Evolutionary conservation across 2,888 invertebrate genomes (phyloP), one percentile per base, ranked within the genome.

Genomic region (Plebejus argus): DNA sequence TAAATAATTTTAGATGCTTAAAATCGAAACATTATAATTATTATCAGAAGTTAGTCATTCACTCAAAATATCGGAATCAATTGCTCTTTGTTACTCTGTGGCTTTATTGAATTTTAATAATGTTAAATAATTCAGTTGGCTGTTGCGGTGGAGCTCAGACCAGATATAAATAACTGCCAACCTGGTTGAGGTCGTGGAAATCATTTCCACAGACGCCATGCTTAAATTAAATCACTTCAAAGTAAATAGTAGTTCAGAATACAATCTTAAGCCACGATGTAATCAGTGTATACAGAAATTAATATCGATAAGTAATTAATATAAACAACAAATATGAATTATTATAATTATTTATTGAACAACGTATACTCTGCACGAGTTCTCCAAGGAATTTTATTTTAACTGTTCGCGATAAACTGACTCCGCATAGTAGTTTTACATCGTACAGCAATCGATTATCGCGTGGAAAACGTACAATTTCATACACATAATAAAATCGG

Each of bases 141-240:
- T 15, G 15, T 66, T 66, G 66, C 28, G 66, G 33, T 66, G 28
- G 15, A 66, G 18, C 28, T 15, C 66, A 66, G 66, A 7, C 66
- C 66, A 18, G 66, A 66, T 33, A 66, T 66, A 66, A 66, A 66
- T 66, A 66, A 66, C 66, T 66, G 66, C 66, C 28, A 66, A 33
- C 66, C 66, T 66, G 28, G 28, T 33, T 66, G 66, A 66, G 66
- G 28, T 66, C 33, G 66, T 66, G 28, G 23, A 66, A 66, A 66
- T 66, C 15, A 66, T 33, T 33, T 66, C 18, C 66, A 6, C 18
- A 33, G 66, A 28, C 66, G 28, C 18, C 66, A 66, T 66, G 15
- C 28, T 66, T 28, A 66, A 66, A 66, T 66, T 15, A 1, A 66
- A 66, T 6, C 15, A 33, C 61, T 66, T 61, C 23, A 66, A 66